Evolutionary conservation across 1,140 invertebrate species (phyloP).

Genomic region (Drosophila saltans): DNA sequence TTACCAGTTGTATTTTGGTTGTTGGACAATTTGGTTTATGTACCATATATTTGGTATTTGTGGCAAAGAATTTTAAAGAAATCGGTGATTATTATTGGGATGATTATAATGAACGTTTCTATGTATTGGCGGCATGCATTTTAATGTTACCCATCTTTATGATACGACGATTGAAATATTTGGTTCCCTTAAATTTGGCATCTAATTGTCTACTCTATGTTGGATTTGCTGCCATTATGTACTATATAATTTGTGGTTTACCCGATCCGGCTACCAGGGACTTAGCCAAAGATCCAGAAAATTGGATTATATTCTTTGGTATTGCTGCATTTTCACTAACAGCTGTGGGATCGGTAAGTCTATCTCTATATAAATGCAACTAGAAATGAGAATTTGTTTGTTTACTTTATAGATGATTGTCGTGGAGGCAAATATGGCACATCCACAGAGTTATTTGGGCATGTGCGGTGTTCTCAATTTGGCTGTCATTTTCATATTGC

Average conservation of each 20-base stretch:
- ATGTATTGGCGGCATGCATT: slow-evolving; percentile 44
- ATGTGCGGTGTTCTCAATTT: slow-evolving; percentile 59
- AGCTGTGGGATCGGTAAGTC: slow-evolving; percentile 61
- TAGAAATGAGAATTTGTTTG: neutral
- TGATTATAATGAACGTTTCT: slow-evolving; percentile 42
- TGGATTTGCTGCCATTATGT: slow-evolving; percentile 59
- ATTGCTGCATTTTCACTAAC: slow-evolving; percentile 65
- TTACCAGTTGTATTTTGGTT: slow-evolving; percentile 59
- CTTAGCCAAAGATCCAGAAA: slow-evolving; percentile 28
- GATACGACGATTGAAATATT: slow-evolving; percentile 54
- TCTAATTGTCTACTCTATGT: slow-evolving; percentile 55
- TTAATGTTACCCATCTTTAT: slow-evolving; percentile 57
- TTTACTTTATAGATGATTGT: slow-evolving; percentile 51
- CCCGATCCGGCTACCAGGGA: slow-evolving; percentile 27
- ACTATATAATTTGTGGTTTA: slow-evolving; percentile 52
- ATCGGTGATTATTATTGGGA: slow-evolving; percentile 53
- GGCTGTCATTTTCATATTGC: slow-evolving; percentile 56
- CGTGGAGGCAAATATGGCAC: slow-evolving; percentile 60
- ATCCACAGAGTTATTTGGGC: slow-evolving; percentile 56
- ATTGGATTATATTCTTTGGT: slow-evolving; percentile 61
- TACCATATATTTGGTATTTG: slow-evolving; percentile 66
- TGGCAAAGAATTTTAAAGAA: slow-evolving; percentile 66
- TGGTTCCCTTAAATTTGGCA: slow-evolving; percentile 57
- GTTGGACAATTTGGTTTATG: slow-evolving; percentile 63
- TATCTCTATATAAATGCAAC: too few species aligned